Evolutionary conservation across 2,888 invertebrate genomes (phyloP).

Genomic region (Polyommatus iphigenia): DNA sequence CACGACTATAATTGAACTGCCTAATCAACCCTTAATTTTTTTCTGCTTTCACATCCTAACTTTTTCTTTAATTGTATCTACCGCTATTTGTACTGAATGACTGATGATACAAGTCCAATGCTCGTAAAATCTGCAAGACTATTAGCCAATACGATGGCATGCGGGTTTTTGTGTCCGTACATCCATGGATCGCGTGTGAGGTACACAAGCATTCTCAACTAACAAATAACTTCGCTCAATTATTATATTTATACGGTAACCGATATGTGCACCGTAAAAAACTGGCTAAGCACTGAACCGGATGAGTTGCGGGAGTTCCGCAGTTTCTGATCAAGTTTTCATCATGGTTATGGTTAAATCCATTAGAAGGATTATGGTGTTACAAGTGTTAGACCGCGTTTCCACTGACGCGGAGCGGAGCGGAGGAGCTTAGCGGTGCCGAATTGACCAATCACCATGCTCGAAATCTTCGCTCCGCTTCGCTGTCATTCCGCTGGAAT

Average conservation of each 20-base stretch:
- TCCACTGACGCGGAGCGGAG: no score
- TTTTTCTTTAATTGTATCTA: not conserved
- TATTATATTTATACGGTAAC: conserved; percentile 20
- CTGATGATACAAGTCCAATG: not conserved
- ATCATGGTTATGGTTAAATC: no score
- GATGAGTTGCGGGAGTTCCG: not conserved
- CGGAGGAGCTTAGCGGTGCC: no score
- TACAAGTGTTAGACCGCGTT: no score
- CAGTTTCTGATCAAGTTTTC: not conserved
- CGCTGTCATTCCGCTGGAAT: no score
- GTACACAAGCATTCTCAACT: not conserved
- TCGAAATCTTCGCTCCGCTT: no score
- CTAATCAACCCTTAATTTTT: no score
- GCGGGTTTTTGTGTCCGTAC: not conserved
- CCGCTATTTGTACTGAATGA: not conserved
- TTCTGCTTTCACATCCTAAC: not conserved
- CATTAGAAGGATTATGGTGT: no score
- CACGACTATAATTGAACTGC: no score
- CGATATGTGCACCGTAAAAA: conserved; percentile 1
- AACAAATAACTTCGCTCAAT: conserved; percentile 6
- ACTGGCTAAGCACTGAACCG: not conserved
- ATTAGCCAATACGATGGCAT: conserved; percentile 8
- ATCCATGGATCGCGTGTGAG: not conserved
- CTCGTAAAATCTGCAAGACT: conserved; percentile 2
- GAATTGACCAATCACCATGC: no score